Base-by-base conservation (phyloP, 2,113 vertebrate species). In the Psammodynastes pulverulentus region DNA sequence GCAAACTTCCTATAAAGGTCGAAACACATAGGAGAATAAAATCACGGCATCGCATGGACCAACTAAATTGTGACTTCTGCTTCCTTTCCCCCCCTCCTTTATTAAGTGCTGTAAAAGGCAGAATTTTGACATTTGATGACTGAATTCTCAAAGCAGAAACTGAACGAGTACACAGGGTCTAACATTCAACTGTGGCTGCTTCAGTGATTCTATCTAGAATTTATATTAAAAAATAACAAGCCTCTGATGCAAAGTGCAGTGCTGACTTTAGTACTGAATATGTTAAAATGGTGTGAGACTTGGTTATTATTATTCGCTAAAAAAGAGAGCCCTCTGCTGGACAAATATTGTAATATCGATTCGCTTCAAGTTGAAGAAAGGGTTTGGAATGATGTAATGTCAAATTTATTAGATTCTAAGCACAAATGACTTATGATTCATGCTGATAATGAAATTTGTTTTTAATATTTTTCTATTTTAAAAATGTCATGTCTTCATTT, bases 311-410 rank as follows among this genome's bases (percentile, higher is more conserved):
- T 12, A 97, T 97, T 95, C 86, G 94, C 92, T 97, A 95, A 93
- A 72, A 88, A 72, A 85, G 97, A 95, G 97, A 88, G 97, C 97
- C 97, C 97, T 97, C 97, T 97, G 94, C 97, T 92, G 97, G 97
- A 43, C 0, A 54, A 85, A 21, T 23, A 92, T 43, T 0, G 1
- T 89, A 93, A 48, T 0, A 2, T 26, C 26, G 43, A 88, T 34
- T 79, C 86, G 39, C 48, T 48, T 46, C n/a, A 45, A 43, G n/a
- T 67, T 46, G 19, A 54, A 29, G 92, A 88, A 89, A 46, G 15
- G 17, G 2, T 9, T 46, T 86, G 48, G n/a, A 86, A 48, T 9
- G 19, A 46, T 15, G 88, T 84, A 2, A 5, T 23, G 53, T 23
- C 48, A 49, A 62, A 79, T 86, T 39, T 45, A 1, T 0, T 48